Evolutionary conservation across 2,113 vertebrate species (phyloP).

Genomic region (Todiramphus saurophagus): DNA sequence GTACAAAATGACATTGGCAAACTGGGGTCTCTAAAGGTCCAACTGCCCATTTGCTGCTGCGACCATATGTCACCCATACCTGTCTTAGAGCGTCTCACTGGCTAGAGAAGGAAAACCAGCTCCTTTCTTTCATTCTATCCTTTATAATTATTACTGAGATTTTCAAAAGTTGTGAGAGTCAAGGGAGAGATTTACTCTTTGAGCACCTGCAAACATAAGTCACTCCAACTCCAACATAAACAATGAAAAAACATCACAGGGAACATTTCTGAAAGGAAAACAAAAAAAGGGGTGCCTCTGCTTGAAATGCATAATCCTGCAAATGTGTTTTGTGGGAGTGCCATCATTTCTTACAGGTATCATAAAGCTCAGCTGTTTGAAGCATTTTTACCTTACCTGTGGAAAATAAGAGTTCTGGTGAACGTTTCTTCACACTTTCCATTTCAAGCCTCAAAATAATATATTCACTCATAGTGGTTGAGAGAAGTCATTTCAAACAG

Average conservation of each 20-base stretch:
- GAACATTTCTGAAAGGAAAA: background rate
- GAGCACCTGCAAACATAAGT: background rate
- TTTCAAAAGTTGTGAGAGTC: background rate
- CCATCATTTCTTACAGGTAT: background rate
- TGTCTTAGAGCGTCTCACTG: background rate
- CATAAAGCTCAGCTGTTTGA: background rate
- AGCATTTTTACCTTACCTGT: background rate
- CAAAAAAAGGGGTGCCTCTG: background rate
- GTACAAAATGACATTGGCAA: background rate
- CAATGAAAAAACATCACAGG: background rate
- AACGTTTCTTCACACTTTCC: background rate
- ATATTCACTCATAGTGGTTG: background rate
- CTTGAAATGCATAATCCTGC: background rate
- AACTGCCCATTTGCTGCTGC: background rate
- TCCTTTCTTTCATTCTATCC: background rate
- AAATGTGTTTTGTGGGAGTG: background rate
- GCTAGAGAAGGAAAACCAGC: background rate
- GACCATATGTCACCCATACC: accelerated
- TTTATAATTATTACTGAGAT: background rate
- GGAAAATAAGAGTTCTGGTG: background rate
- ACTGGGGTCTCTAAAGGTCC: background rate
- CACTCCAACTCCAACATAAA: background rate
- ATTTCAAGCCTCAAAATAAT: background rate
- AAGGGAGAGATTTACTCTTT: background rate
- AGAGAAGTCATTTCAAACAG: background rate